Percentiles rank a stretch among this genome's conserved stretches.
Evolutionary conservation across 2,797 vertebrate species (phyloP).

Genomic region (Dryobates pubescens): DNA sequence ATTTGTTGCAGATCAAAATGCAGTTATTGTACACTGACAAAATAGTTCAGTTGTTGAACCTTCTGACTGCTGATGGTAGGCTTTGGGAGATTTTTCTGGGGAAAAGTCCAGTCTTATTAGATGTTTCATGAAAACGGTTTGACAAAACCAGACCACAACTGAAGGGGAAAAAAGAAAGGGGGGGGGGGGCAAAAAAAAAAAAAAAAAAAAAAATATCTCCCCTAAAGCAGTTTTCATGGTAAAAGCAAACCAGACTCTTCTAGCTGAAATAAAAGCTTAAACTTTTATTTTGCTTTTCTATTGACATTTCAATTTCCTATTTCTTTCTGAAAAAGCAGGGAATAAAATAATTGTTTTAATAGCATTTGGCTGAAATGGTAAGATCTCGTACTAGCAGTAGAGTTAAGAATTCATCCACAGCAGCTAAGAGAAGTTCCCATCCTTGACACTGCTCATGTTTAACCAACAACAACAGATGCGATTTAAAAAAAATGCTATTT

Average conservation of each 20-base stretch:
- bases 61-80: not conserved
- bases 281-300: not conserved
- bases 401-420: not conserved
- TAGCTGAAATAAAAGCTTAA: not conserved
- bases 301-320: not conserved
- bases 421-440: not conserved
- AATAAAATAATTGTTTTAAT: not conserved
- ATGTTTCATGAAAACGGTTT: not conserved
- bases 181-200: no score
- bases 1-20: not conserved
- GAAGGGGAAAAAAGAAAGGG: no score
- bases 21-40: not conserved
- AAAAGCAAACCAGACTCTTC: not conserved
- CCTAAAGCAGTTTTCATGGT: not conserved
- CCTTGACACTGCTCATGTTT: fast-evolving
- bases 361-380: not conserved
- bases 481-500: not conserved
- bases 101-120: not conserved
- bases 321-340: not conserved
- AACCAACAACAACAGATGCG: not conserved
- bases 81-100: not conserved
- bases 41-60: not conserved
- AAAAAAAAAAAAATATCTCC: not conserved
- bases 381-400: not conserved
- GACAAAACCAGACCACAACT: not conserved